Base-by-base conservation (phyloP, 2,888 invertebrate genomes). In the Gonocerus acuteangulatus region DNA sequence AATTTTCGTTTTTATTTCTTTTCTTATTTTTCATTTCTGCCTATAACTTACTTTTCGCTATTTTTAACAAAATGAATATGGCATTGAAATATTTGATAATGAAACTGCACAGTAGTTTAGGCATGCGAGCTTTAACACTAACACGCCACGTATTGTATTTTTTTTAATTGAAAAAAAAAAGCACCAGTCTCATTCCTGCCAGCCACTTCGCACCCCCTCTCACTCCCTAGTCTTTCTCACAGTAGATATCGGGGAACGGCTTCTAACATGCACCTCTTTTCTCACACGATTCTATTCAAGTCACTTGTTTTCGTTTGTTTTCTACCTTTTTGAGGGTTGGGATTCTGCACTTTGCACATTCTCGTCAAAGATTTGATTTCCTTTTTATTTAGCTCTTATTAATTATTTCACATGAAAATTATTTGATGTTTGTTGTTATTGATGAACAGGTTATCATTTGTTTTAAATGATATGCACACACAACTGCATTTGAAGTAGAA, bases 231-330 rank as follows among this genome's bases (percentile, higher is more conserved):
- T 54, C 54, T 54, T 21, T 42, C 54, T 54, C 54, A 54, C 54
- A 22, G 54, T 54, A 54, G 54, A 54, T n/a, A 21, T 54, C 42
- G 54, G 54, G 54, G 23, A 54, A 42, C 39, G 23, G 54, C 54
- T 54, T 54, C 36, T 39, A 19, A 57, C 57, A 57, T 57, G 57
- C 57, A 57, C 57, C 57, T 57, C 57, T 57, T 57, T 57, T 57
- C 57, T 57, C 47, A 57, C 57, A 44, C n/a, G 45, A 44, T 47
- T 57, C 54, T 19, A 32, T 51, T 54, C 32, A 27, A 42, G 23
- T 54, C 54, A 54, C 54, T 54, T 21, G 18, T 39, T 42, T 54
- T 54, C 34, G 34, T 51, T 51, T 51, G 32, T 36, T 34, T 34
- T 15, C 19, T 51, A 19, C 34, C 34, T 51, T 51, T 34, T 27